Base-by-base conservation (phyloP, 2,113 vertebrate species). In the Columba livia region DNA sequence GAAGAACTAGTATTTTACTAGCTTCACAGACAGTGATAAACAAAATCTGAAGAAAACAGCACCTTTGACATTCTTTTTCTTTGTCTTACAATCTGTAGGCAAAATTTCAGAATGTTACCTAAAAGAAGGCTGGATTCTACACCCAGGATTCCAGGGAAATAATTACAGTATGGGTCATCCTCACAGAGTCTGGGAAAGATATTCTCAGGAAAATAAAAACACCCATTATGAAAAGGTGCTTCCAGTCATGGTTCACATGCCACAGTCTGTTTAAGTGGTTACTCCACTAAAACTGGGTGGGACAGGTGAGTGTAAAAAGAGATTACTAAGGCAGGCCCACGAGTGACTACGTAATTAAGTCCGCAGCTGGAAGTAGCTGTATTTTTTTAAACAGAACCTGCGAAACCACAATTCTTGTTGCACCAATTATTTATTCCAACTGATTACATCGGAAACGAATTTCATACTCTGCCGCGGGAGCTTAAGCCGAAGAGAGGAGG, bases 181-280 rank as follows among this genome's bases (percentile, higher is more conserved):
- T 80, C 0, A 0, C 72, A 57, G 40, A 87, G 50, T 47, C n/a
- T 62, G 80, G 89, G 69, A 77, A 90, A 75, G n/a, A 64, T 25
- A 91, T 48, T 96, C 86, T 88, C 88, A 88, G 53, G 70, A 96
- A 89, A 94, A 90, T 57, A 83, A 44, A 91, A 44, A 72, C 38
- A 83, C 14, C 10, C 50, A 81, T 77, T 57, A 70, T 25, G 51
- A 84, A 88, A 80, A 91, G 66, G 58, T 82, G 69, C 53, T 86
- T 86, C 88, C 58, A 92, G 80, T 24, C 67, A 62, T 3, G 19
- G 84, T 53, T 81, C 86, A 67, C 78, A 75, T 47, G 73, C 70
- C 56, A 44, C 0, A 6, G 89, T 92, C 80, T 80, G 71, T 85
- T 91, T 38, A 81, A 79, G 54, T 31, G 56, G 44, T 90, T 95